These are phyloP conservation scores for Eidolon helvum DNA, from an alignment of 2,113 vertebrate genomes.

Conservation along the genomic window DNA sequence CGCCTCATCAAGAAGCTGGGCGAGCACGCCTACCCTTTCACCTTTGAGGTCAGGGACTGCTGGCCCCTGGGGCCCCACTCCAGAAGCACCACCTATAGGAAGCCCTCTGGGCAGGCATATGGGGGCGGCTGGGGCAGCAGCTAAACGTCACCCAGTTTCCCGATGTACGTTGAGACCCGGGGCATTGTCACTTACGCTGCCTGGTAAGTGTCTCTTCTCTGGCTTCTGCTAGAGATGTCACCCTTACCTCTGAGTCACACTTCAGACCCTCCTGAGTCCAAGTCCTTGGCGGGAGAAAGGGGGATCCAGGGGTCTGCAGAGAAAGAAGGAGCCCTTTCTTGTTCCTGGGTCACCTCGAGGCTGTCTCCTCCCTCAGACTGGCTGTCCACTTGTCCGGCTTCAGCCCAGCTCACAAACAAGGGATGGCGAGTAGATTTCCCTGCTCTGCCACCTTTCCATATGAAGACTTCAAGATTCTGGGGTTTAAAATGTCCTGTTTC, in stretches of 20 bases:
- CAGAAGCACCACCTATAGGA: not conserved
- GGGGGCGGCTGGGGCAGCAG: not conserved
- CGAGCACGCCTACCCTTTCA: constrained; percentile 95
- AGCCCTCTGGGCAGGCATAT: not conserved
- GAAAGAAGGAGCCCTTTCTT: not conserved
- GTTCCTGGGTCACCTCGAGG: not conserved
- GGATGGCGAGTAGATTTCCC: not conserved
- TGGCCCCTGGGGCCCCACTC: not conserved
- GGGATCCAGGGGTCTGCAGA: not conserved
- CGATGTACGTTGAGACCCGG: not conserved
- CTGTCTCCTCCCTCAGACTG: not conserved
- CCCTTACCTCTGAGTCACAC: not conserved
- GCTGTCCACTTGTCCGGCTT: not conserved
- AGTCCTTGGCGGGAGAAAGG: not conserved
- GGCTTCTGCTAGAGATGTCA: not conserved
- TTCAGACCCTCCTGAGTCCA: not conserved
- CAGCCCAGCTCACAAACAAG: not conserved
- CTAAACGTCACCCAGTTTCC: not conserved
- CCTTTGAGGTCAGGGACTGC: constrained; percentile 87
- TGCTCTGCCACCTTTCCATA: not conserved
- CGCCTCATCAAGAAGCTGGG: constrained; percentile 96
- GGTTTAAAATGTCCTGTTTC: not conserved
- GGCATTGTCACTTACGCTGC: not conserved
- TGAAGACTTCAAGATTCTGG: not conserved
- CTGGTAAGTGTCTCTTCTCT: not conserved